phyloP scores from a whole-genome alignment of 2,888 invertebrate genomes.

The Diploptera punctata region DNA sequence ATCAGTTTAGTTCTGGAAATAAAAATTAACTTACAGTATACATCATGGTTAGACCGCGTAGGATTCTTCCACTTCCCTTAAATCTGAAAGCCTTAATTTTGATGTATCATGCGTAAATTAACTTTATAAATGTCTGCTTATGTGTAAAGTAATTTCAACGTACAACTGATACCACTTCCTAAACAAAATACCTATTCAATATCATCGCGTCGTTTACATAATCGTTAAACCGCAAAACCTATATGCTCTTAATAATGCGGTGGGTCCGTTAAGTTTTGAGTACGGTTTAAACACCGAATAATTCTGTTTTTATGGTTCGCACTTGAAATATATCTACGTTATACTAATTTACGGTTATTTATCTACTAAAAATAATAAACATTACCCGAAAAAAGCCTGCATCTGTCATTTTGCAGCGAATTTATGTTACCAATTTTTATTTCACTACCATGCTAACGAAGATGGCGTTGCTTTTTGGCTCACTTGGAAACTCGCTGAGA shows the following conservation, averaged over 20 bases:
- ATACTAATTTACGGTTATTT: constrained; percentile 32
- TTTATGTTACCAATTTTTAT: constrained; percentile 29
- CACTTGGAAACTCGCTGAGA: too few relatives aligned
- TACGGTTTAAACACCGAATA: constrained; percentile 10
- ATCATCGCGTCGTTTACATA: constrained; percentile 17
- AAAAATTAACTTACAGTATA: constrained; percentile 38
- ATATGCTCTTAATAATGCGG: constrained; percentile 17
- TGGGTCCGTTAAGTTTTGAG: constrained; percentile 25
- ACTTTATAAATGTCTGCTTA: not conserved
- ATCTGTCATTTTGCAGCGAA: constrained; percentile 35
- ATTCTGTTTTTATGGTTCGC: constrained; percentile 25
- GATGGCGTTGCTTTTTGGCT: constrained; percentile 33
- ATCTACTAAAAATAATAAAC: constrained; percentile 27
- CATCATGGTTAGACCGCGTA: constrained; percentile 37
- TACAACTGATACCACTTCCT: not conserved
- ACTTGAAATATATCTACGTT: constrained; percentile 28
- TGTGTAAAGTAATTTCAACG: constrained; percentile 2
- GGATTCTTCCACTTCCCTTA: constrained; percentile 27
- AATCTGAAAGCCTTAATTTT: constrained; percentile 25
- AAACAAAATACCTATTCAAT: not conserved
- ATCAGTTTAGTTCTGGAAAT: constrained; percentile 31
- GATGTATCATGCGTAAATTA: not conserved
- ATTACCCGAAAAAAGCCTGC: constrained; percentile 40
- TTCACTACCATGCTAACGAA: constrained; percentile 38
- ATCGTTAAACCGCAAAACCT: constrained; percentile 18